phyloP scores from a whole-genome alignment of 2,797 vertebrate species.

The Diplodus puntazzo region DNA sequence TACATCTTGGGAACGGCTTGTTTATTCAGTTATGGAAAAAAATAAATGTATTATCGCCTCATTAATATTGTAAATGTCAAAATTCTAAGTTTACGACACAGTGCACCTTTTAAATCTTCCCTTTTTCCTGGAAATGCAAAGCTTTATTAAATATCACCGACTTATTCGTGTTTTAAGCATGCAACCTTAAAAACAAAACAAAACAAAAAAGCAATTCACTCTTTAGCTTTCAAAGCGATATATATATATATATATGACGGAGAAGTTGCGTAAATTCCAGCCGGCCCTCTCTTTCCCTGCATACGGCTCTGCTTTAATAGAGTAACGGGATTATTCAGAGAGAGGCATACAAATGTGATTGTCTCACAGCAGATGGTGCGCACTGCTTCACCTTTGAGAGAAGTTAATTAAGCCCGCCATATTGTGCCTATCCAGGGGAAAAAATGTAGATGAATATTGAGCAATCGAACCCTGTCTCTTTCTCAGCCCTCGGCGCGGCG shows the following conservation, averaged over 20 bases:
- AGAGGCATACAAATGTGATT: constrained; percentile 97
- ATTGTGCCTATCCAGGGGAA: constrained; percentile 98
- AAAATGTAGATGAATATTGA: constrained; percentile 99
- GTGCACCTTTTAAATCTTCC: too few relatives aligned
- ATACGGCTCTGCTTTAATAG: constrained; percentile 77
- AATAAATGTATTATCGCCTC: too few relatives aligned
- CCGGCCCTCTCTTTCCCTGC: constrained; percentile 57
- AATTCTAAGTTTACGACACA: too few relatives aligned
- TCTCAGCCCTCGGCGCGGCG: constrained; percentile 90
- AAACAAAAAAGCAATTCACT: constrained; percentile 3
- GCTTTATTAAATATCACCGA: background rate
- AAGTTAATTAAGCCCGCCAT: constrained; percentile 99
- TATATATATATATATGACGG: constrained; percentile 72
- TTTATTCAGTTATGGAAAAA: too few relatives aligned
- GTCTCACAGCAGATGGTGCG: constrained; percentile 99
- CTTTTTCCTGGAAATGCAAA: too few relatives aligned
- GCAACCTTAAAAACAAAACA: constrained; percentile 39
- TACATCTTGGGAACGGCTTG: too few relatives aligned
- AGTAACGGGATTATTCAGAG: constrained; percentile 97
- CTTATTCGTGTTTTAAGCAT: background rate
- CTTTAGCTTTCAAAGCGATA: constrained; percentile 43
- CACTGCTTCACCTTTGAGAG: constrained; percentile 99
- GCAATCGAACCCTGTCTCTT: constrained; percentile 95
- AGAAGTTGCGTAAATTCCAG: constrained; percentile 84
- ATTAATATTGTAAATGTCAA: too few relatives aligned